These are phyloP conservation scores for Pollenia amentaria DNA, from an alignment of 2,888 invertebrate genomes.

Conservation along the genomic window DNA sequence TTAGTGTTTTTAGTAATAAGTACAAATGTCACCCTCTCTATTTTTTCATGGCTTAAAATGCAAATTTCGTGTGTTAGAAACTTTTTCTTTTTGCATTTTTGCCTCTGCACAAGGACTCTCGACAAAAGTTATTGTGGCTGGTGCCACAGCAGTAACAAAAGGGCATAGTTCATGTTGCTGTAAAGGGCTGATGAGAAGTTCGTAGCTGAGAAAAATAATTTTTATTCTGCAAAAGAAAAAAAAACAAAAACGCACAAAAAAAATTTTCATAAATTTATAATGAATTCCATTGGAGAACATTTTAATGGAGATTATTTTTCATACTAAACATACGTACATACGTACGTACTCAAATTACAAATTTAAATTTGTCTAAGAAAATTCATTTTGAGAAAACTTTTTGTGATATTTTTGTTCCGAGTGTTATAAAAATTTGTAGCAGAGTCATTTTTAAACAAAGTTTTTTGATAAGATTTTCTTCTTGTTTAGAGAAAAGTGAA, in stretches of 20 bases:
- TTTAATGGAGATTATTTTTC: slow-evolving; percentile 16
- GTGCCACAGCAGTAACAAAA: slow-evolving; percentile 61
- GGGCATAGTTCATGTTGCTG: slow-evolving; percentile 70
- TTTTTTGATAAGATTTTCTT: slow-evolving; percentile 34
- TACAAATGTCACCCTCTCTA: slow-evolving; percentile 56
- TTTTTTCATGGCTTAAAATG: slow-evolving; percentile 56
- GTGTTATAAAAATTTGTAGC: slow-evolving; percentile 16
- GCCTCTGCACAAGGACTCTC: slow-evolving; percentile 61
- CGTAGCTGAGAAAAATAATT: slow-evolving; percentile 71
- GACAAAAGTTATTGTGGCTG: slow-evolving; percentile 67
- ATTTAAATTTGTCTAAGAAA: slow-evolving; percentile 58
- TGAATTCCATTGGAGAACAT: slow-evolving; percentile 47
- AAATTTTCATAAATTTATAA: slow-evolving; percentile 47
- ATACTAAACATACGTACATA: neutral
- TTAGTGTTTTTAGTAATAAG: slow-evolving; percentile 34
- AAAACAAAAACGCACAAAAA: neutral
- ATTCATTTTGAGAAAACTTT: slow-evolving; percentile 15
- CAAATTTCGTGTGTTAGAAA: slow-evolving; percentile 47
- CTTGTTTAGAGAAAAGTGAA: neutral
- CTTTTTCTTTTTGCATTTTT: slow-evolving; percentile 5
- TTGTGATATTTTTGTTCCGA: slow-evolving; percentile 14
- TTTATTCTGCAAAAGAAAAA: slow-evolving; percentile 5
- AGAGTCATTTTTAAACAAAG: slow-evolving; percentile 35
- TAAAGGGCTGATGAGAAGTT: slow-evolving; percentile 60
- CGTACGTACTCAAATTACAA: slow-evolving; percentile 15